These are phyloP conservation scores for Tetragnatha montana DNA, from an alignment of 2,888 invertebrate species.

Conservation along the genomic window DNA sequence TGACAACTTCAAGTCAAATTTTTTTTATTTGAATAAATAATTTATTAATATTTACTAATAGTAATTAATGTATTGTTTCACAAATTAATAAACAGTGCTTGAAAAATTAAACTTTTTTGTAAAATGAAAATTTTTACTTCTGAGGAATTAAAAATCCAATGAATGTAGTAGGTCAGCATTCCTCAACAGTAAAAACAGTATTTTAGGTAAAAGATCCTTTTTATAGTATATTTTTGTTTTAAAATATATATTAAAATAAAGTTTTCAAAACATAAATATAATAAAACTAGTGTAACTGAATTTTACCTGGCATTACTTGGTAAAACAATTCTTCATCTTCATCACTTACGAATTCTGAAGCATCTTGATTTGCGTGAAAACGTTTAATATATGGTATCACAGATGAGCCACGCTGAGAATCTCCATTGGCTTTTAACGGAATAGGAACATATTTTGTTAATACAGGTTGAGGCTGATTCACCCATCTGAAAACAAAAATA, in stretches of 20 bases:
- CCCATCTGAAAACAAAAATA: slow-evolving; percentile 81
- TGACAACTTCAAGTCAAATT: too few relatives aligned
- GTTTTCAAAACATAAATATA: background rate
- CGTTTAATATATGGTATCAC: slow-evolving; percentile 93
- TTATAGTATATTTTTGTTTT: too few relatives aligned
- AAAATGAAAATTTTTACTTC: too few relatives aligned
- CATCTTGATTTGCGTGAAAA: slow-evolving; percentile 82
- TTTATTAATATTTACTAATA: too few relatives aligned
- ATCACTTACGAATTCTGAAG: slow-evolving; percentile 41
- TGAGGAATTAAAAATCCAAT: too few relatives aligned
- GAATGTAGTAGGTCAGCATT: too few relatives aligned
- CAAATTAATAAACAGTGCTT: too few relatives aligned
- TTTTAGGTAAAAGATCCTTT: too few relatives aligned
- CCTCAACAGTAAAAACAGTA: too few relatives aligned
- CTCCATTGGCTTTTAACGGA: slow-evolving; percentile 80
- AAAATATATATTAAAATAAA: background rate
- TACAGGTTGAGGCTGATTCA: slow-evolving; percentile 82
- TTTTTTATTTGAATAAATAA: too few relatives aligned
- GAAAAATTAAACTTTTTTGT: too few relatives aligned
- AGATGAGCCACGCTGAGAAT: slow-evolving; percentile 79
- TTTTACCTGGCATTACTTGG: slow-evolving; percentile 52
- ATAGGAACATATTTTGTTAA: slow-evolving; percentile 84
- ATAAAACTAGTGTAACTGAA: background rate
- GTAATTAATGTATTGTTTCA: too few relatives aligned
- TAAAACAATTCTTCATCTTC: slow-evolving; percentile 68